phyloP scores from a whole-genome alignment of 2,888 invertebrate genomes.

The Lysandra bellargus region DNA sequence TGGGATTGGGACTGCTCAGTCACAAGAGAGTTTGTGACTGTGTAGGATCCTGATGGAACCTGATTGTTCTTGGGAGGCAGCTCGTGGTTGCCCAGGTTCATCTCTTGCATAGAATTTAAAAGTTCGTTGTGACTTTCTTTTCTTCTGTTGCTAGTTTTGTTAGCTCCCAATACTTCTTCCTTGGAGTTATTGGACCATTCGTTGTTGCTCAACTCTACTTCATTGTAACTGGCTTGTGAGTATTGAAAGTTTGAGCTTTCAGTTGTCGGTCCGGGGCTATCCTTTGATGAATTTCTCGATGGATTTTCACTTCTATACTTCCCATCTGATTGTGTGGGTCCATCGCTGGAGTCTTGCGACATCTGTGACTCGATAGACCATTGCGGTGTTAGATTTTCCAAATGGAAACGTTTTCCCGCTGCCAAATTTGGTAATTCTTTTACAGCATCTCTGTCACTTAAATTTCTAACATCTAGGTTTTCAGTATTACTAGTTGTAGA shows the following conservation, averaged over 20 bases:
- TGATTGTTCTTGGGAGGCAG: conserved; percentile 42
- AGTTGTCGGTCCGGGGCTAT: conserved; percentile 66
- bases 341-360: conserved; percentile 84
- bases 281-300: conserved; percentile 76
- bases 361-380: conserved; percentile 85
- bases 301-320: conserved; percentile 81
- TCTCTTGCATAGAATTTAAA: conserved; percentile 59
- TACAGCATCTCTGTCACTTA: conserved; percentile 65
- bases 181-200: conserved; percentile 59
- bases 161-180: conserved; percentile 50
- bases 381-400: conserved; percentile 78
- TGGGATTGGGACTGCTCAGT: conserved; percentile 14
- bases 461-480: conserved; percentile 58
- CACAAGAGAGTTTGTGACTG: conserved; percentile 18
- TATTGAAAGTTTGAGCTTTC: conserved; percentile 70
- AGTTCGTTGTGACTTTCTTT: conserved; percentile 61
- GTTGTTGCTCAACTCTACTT: conserved; percentile 53
- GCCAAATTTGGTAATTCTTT: conserved; percentile 73
- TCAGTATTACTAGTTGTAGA: conserved; percentile 43
- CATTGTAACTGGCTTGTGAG: conserved; percentile 57
- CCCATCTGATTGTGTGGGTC: conserved; percentile 81
- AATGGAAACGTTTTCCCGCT: conserved; percentile 65
- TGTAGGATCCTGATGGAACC: conserved; percentile 3
- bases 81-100: conserved; percentile 62
- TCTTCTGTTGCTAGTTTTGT: conserved; percentile 49